Percentiles rank a stretch among this genome's conserved stretches.
These are phyloP conservation scores for Galeopsomyia nigrocyanea DNA, from an alignment of 2,888 invertebrate genomes.

Conservation along the genomic window DNA sequence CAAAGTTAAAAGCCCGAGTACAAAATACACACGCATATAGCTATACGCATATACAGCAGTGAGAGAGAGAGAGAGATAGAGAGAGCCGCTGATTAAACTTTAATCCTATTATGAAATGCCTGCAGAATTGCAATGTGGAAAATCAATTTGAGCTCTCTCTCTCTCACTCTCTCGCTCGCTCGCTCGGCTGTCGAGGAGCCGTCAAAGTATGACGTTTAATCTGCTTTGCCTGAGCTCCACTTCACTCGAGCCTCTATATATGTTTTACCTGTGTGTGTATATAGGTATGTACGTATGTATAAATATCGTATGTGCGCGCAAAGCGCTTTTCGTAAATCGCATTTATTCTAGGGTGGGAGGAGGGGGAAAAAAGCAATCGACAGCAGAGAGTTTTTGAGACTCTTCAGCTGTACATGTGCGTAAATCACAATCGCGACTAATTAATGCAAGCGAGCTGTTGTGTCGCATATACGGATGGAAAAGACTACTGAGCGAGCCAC, in stretches of 20 bases:
- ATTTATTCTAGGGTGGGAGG: conserved; percentile 14
- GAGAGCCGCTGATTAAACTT: not conserved
- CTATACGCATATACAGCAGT: too few relatives aligned
- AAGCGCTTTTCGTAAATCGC: conserved; percentile 18
- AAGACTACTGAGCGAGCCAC: conserved; percentile 50
- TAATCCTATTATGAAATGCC: conserved; percentile 23
- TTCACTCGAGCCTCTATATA: not conserved
- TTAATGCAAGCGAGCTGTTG: conserved; percentile 51
- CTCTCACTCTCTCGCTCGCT: too few relatives aligned
- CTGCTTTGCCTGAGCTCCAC: conserved; percentile 7
- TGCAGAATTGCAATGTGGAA: conserved; percentile 15
- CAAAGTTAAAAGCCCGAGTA: too few relatives aligned
- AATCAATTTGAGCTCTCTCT: conserved; percentile 24
- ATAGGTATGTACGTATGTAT: too few relatives aligned
- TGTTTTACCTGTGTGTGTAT: too few relatives aligned
- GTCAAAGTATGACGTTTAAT: conserved; percentile 38
- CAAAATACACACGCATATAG: too few relatives aligned
- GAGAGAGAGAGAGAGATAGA: too few relatives aligned
- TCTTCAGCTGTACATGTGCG: conserved; percentile 10
- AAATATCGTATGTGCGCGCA: conserved; percentile 9
- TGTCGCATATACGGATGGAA: not conserved
- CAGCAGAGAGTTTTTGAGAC: conserved; percentile 18
- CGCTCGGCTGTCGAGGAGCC: not conserved
- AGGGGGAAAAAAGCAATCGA: conserved; percentile 22
- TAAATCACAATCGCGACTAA: conserved; percentile 48